Conservation (phyloP, 2,797 vertebrate genomes). For the Lophotriccus pileatus region DNA sequence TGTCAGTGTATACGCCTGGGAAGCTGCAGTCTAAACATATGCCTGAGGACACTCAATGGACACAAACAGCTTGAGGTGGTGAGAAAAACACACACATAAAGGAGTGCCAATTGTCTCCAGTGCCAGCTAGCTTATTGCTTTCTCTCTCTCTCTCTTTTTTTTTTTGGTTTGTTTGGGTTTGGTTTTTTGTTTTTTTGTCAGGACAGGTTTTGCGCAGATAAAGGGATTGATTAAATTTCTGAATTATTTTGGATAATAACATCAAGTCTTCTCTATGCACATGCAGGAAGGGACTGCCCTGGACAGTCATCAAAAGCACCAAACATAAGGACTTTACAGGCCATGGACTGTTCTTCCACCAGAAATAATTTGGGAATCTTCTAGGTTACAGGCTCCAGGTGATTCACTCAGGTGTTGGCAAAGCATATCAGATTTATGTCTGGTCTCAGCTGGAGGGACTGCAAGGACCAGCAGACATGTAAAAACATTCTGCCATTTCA, state of each 20-base stretch:
- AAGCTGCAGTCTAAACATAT: not conserved
- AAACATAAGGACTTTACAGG: not conserved
- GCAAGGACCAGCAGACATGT: not conserved
- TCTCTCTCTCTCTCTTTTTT: no score
- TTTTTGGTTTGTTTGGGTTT: no score
- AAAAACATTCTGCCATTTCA: not conserved
- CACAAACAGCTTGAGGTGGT: not conserved
- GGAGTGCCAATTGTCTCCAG: not conserved
- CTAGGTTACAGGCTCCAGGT: not conserved
- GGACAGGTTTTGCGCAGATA: not conserved
- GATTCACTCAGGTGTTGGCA: not conserved
- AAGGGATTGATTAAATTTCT: not conserved
- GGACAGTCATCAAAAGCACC: not conserved
- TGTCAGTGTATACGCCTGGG: not conserved
- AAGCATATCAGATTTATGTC: not conserved
- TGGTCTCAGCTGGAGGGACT: not conserved
- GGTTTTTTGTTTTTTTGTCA: not conserved
- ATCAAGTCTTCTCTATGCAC: not conserved
- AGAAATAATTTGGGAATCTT: not conserved
- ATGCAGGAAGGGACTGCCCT: not conserved
- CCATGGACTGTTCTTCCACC: not conserved
- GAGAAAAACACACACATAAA: not conserved
- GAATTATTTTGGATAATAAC: not conserved
- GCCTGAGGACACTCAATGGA: not conserved
- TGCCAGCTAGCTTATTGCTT: not conserved